Conservation (phyloP, 2,888 invertebrate species). For the Synergus japonicus region DNA sequence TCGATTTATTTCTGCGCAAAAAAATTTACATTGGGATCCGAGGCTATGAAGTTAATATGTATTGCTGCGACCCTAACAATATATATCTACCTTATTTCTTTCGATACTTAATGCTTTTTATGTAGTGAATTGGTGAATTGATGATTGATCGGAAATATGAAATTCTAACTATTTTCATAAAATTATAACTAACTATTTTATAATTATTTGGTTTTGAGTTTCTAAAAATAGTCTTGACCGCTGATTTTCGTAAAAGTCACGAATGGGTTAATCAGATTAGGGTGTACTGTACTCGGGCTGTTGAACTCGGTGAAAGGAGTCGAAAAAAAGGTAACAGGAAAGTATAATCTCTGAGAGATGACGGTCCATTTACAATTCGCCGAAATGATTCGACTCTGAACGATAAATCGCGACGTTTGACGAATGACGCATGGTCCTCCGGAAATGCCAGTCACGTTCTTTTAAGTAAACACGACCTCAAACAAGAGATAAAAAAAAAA, state of each 20-base stretch:
- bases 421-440: conserved; percentile 37
- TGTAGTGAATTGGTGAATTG: too few species aligned
- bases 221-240: not conserved
- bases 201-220: not conserved
- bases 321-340: conserved; percentile 35
- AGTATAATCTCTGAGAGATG: conserved; percentile 39
- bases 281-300: conserved; percentile 22
- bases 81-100: not conserved
- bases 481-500: not conserved
- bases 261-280: conserved; percentile 28
- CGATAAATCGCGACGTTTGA: conserved; percentile 38
- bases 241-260: conserved; percentile 18
- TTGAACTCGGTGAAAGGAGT: conserved; percentile 34
- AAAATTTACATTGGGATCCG: not conserved
- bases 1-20: not conserved
- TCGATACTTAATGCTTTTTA: too few species aligned
- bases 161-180: too few species aligned
- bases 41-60: not conserved
- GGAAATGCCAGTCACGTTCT: conserved; percentile 38
- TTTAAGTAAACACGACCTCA: conserved; percentile 21
- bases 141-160: too few species aligned
- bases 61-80: not conserved
- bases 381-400: conserved; percentile 29
- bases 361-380: conserved; percentile 38
- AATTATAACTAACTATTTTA: too few species aligned